Evolutionary conservation across 2,888 invertebrate genomes (phyloP).

Genomic region (Muschampia plurimacula): DNA sequence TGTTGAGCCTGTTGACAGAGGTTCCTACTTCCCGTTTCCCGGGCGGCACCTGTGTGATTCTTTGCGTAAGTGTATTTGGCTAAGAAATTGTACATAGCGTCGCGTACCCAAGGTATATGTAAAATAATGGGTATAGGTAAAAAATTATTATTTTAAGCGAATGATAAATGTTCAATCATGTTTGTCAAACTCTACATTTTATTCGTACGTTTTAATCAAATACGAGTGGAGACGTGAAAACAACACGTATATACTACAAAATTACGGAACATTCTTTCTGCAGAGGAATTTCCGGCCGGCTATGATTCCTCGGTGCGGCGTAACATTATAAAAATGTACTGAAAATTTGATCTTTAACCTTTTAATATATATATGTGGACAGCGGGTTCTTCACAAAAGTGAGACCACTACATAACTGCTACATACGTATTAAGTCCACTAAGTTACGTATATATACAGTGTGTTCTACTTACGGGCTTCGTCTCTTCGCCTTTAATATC

Average conservation of each 20-base stretch:
- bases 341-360: too few species aligned
- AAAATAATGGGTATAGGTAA: not conserved
- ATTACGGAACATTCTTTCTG: too few species aligned
- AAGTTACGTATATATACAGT: not conserved
- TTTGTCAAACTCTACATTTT: too few species aligned
- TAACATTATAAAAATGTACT: too few species aligned
- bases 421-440: not conserved
- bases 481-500: constrained; percentile 27
- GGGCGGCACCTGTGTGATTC: constrained; percentile 21
- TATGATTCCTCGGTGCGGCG: too few species aligned
- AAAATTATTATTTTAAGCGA: too few species aligned
- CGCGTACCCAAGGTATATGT: not conserved
- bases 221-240: too few species aligned
- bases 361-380: too few species aligned
- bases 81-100: constrained; percentile 13
- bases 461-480: constrained; percentile 15
- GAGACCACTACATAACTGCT: not conserved
- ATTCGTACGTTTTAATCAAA: too few species aligned
- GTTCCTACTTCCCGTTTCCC: constrained; percentile 9
- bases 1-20: constrained; percentile 11
- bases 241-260: too few species aligned
- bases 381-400: not conserved
- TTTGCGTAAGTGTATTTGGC: constrained; percentile 20
- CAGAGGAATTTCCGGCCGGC: too few species aligned
- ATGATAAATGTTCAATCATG: too few species aligned